These are phyloP conservation scores for Parnassius apollo DNA, from an alignment of 2,888 invertebrate species.

Conservation along the genomic window DNA sequence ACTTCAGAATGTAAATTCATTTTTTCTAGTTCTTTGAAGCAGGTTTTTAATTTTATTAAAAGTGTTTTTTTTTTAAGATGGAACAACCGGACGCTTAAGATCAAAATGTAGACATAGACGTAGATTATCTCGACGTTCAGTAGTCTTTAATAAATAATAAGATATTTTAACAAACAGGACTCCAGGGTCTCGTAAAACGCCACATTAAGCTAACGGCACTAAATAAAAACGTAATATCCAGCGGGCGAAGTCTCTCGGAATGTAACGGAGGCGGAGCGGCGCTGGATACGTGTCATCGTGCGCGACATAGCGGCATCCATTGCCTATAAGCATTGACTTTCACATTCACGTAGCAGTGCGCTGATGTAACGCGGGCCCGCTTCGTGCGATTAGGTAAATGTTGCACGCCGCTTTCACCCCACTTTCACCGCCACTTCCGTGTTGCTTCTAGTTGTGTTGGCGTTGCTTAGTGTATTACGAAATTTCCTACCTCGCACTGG, in stretches of 20 bases:
- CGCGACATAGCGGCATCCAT: conserved; percentile 41
- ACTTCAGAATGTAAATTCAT: too few relatives aligned
- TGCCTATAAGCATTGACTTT: conserved; percentile 78
- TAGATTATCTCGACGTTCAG: too few relatives aligned
- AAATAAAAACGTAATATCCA: not conserved
- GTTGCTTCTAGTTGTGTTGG: conserved; percentile 40
- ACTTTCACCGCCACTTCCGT: conserved; percentile 78
- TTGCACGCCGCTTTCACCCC: conserved; percentile 73
- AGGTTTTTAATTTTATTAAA: too few relatives aligned
- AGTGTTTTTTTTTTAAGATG: too few relatives aligned
- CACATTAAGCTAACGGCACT: not conserved
- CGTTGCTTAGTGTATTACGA: conserved; percentile 11
- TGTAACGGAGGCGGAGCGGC: not conserved
- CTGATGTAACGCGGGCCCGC: conserved; percentile 49
- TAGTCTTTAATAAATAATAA: too few relatives aligned
- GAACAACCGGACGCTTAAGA: too few relatives aligned
- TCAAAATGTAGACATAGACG: too few relatives aligned
- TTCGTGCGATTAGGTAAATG: conserved; percentile 74
- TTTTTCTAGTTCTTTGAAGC: too few relatives aligned
- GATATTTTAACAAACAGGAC: too few relatives aligned
- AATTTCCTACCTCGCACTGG: too few relatives aligned
- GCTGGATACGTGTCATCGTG: conserved; percentile 37
- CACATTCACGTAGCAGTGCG: conserved; percentile 54
- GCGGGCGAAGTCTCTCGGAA: not conserved
- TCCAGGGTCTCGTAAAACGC: too few relatives aligned